phyloP scores from a whole-genome alignment of 1,140 invertebrate species.

The Halotydeus destructor region DNA sequence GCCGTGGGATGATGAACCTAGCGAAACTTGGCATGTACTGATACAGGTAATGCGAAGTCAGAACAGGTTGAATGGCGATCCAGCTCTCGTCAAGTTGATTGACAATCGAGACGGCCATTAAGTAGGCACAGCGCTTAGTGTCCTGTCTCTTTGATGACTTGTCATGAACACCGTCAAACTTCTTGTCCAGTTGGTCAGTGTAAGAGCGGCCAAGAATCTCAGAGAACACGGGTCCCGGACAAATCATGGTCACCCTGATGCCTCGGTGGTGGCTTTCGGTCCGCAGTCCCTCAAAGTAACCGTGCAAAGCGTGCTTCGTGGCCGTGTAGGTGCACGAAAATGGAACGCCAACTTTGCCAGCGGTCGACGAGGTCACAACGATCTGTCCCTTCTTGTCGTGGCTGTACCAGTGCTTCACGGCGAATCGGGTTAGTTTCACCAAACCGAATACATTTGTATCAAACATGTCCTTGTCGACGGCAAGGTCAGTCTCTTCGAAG shows the following conservation, averaged over 20 bases:
- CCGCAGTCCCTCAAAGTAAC: slow-evolving; percentile 14
- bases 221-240: slow-evolving; percentile 50
- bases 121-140: slow-evolving; percentile 42
- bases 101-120: slow-evolving; percentile 48
- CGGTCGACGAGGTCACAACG: slow-evolving; percentile 46
- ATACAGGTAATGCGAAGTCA: slow-evolving; percentile 37
- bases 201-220: slow-evolving; percentile 46
- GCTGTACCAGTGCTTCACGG: slow-evolving; percentile 39
- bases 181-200: slow-evolving; percentile 38
- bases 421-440: slow-evolving; percentile 43
- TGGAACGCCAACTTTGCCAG: slow-evolving; percentile 42
- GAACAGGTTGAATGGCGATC: slow-evolving; percentile 40
- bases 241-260: slow-evolving; percentile 44
- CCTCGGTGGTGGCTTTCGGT: slow-evolving; percentile 23
- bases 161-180: slow-evolving; percentile 14
- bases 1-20: slow-evolving; percentile 1
- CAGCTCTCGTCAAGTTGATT: slow-evolving; percentile 53
- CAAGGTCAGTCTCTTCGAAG: slow-evolving; percentile 49
- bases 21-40: slow-evolving; percentile 6
- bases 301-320: slow-evolving; percentile 55
- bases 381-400: slow-evolving; percentile 35
- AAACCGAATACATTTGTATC: slow-evolving; percentile 58
- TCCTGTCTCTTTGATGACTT: slow-evolving; percentile 32
- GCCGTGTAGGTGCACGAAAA: slow-evolving; percentile 53
- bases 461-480: slow-evolving; percentile 54